These are phyloP conservation scores for Sebastes oblongus DNA, from an alignment of 2,797 vertebrate species.

Conservation along the genomic window DNA sequence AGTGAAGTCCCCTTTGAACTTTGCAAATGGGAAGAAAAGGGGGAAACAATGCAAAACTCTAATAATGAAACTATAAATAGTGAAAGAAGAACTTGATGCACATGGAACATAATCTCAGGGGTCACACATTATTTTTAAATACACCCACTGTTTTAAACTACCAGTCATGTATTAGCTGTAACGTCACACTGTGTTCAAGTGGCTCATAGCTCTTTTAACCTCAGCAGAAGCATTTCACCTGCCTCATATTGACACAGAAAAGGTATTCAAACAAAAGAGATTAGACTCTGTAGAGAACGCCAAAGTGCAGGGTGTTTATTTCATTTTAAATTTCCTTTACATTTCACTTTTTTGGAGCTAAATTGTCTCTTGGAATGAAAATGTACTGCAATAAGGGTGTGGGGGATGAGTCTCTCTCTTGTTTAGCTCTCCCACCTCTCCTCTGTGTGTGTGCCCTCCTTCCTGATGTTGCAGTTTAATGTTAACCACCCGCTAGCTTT, in stretches of 20 bases:
- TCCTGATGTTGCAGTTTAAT: conserved; percentile 5
- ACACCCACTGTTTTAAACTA: background rate
- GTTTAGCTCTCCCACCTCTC: conserved; percentile 23
- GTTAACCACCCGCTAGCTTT: background rate
- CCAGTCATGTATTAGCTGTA: background rate
- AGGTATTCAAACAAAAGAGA: background rate
- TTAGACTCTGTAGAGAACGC: background rate
- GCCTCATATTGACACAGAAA: background rate
- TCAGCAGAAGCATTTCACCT: background rate
- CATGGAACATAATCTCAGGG: background rate
- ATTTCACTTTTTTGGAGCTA: background rate
- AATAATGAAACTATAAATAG: background rate
- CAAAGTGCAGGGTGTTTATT: background rate
- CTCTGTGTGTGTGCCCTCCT: conserved; percentile 3
- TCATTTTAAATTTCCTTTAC: background rate
- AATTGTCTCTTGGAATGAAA: background rate
- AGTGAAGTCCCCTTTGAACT: background rate
- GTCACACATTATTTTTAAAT: background rate
- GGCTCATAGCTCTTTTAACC: background rate
- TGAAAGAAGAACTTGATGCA: background rate
- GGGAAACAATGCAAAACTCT: background rate
- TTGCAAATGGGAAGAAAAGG: background rate
- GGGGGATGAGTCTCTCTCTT: background rate
- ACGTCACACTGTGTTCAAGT: background rate
- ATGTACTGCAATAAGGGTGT: background rate